These are phyloP conservation scores for Thalassoma bifasciatum DNA, from an alignment of 2,113 vertebrate genomes.

Conservation along the genomic window DNA sequence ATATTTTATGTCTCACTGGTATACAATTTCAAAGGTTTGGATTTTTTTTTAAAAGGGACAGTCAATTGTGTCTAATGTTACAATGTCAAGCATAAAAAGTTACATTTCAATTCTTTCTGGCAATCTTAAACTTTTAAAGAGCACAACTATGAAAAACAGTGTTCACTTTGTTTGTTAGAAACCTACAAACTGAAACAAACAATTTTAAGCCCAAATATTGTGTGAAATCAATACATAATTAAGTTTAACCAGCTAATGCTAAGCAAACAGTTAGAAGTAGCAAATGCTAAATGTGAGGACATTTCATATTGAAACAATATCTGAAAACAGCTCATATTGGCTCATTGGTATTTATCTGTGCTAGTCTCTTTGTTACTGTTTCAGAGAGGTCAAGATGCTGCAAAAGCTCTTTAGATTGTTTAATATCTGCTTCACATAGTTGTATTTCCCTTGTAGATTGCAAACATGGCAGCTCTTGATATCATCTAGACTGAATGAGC, in stretches of 20 bases:
- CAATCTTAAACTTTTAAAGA: not conserved
- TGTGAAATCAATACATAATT: not conserved
- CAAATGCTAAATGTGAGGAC: not conserved
- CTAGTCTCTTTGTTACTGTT: no score
- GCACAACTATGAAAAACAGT: not conserved
- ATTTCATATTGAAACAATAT: no score
- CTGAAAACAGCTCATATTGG: no score
- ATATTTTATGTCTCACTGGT: constrained; percentile 7
- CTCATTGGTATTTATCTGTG: no score
- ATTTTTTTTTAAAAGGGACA: no score
- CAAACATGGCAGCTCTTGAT: not conserved
- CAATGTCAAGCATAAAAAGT: not conserved
- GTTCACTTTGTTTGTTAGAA: not conserved
- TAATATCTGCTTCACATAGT: no score
- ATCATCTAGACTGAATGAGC: not conserved
- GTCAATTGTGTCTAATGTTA: no score
- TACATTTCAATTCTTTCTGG: not conserved
- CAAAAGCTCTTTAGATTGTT: no score
- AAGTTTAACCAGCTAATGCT: not conserved
- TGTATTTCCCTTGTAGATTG: no score
- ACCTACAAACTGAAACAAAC: not conserved
- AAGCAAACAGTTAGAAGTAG: no score
- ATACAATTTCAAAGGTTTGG: not conserved
- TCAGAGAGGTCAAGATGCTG: no score
- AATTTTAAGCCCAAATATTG: no score